These are phyloP conservation scores for Bradypus variegatus DNA, from an alignment of 2,797 vertebrate species.

Conservation along the genomic window DNA sequence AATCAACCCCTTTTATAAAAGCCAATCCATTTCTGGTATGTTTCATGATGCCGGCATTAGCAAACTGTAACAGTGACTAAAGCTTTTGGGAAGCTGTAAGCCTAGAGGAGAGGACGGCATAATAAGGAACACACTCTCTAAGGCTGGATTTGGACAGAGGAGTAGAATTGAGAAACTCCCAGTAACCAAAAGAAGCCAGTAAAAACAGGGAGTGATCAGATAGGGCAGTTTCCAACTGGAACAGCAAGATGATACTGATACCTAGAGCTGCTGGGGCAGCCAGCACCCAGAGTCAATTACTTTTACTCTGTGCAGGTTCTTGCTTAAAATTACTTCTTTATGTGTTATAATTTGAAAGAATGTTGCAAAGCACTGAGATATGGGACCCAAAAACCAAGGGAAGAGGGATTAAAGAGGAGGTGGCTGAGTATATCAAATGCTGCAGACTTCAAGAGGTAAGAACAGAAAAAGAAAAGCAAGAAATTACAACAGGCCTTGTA, in stretches of 20 bases:
- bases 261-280: not conserved
- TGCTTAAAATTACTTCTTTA: not conserved
- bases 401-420: not conserved
- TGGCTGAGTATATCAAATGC: not conserved
- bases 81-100: not conserved
- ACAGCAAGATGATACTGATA: not conserved
- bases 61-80: not conserved
- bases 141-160: not conserved
- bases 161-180: not conserved
- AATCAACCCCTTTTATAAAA: too few relatives aligned
- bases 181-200: not conserved
- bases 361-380: not conserved
- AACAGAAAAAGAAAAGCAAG: not conserved
- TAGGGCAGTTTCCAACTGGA: not conserved
- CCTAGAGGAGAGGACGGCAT: not conserved
- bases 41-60: too few relatives aligned
- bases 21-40: too few relatives aligned
- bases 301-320: not conserved
- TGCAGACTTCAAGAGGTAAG: not conserved
- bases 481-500: not conserved
- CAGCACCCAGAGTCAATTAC: not conserved
- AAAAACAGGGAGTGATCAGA: not conserved
- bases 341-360: not conserved
- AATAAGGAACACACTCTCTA: not conserved
- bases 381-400: not conserved